These are phyloP conservation scores for Lacerta agilis DNA, from an alignment of 2,797 vertebrate genomes.

Conservation along the genomic window DNA sequence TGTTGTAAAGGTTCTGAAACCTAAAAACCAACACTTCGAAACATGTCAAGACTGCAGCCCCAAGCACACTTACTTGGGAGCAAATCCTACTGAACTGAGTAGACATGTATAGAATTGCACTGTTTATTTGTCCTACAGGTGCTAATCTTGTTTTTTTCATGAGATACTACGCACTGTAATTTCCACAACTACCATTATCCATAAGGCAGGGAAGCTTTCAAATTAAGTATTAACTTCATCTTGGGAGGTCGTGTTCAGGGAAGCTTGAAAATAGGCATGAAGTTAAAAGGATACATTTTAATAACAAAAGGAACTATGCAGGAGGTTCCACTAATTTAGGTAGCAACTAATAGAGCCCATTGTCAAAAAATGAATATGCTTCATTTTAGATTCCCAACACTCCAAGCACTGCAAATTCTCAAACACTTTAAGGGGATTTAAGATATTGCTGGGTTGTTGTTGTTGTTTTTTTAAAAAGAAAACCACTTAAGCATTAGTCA, in stretches of 20 bases:
- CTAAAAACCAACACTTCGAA: neutral
- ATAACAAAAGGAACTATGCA: neutral
- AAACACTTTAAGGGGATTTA: neutral
- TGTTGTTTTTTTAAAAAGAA: neutral
- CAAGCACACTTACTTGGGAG: neutral
- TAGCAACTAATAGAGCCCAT: neutral
- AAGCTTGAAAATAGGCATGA: neutral
- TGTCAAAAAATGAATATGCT: neutral
- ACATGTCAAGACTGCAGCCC: neutral
- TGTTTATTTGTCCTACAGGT: neutral
- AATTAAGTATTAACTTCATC: neutral
- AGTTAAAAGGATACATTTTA: neutral
- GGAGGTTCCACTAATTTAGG: neutral
- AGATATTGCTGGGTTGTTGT: neutral
- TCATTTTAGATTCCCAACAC: neutral
- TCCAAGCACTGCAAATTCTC: neutral
- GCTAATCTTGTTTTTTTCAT: neutral
- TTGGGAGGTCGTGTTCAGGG: neutral
- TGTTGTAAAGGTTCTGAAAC: neutral
- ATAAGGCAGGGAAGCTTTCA: neutral
- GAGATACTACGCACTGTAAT: neutral
- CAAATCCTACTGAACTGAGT: neutral
- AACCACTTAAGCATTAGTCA: constrained; percentile 2
- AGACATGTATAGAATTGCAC: neutral
- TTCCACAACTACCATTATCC: neutral